phyloP scores from a whole-genome alignment of 2,797 vertebrate species.

The Cichlasoma orientale region DNA sequence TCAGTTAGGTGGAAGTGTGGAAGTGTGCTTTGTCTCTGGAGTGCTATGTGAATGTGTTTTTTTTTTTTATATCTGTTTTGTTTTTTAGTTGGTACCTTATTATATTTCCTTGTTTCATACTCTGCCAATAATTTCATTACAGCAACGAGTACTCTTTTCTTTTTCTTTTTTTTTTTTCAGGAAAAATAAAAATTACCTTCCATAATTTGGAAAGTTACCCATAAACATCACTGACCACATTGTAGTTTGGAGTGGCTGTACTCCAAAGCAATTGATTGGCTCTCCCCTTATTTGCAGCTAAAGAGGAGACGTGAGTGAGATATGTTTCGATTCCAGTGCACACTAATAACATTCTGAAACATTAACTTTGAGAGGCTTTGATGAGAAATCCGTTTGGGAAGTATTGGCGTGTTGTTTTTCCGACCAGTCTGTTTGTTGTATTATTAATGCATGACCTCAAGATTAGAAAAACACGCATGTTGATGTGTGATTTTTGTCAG shows the following conservation, averaged over 20 bases:
- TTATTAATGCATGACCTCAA: slow-evolving; percentile 76
- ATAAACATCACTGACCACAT: slow-evolving; percentile 77
- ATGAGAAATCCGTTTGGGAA: slow-evolving; percentile 73
- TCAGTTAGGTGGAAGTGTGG: slow-evolving; percentile 25
- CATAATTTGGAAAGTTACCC: slow-evolving; percentile 77
- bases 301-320: slow-evolving; percentile 59
- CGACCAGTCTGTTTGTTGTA: slow-evolving; percentile 67
- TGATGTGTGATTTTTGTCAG: slow-evolving; percentile 54
- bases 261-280: slow-evolving; percentile 64
- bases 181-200: slow-evolving; percentile 75
- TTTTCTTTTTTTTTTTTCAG: slow-evolving; percentile 17
- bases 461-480: slow-evolving; percentile 51
- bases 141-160: background rate
- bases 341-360: slow-evolving; percentile 75
- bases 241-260: slow-evolving; percentile 67
- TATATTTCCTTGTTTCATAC: background rate
- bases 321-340: slow-evolving; percentile 72
- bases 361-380: slow-evolving; percentile 77
- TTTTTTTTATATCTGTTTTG: background rate
- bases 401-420: slow-evolving; percentile 59
- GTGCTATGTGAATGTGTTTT: background rate
- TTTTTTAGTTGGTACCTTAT: background rate
- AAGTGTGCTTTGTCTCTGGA: slow-evolving; percentile 34
- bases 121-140: slow-evolving; percentile 26
- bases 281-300: slow-evolving; percentile 70